Conservation (phyloP, 2,888 invertebrate species). For the Callinectes sapidus region DNA sequence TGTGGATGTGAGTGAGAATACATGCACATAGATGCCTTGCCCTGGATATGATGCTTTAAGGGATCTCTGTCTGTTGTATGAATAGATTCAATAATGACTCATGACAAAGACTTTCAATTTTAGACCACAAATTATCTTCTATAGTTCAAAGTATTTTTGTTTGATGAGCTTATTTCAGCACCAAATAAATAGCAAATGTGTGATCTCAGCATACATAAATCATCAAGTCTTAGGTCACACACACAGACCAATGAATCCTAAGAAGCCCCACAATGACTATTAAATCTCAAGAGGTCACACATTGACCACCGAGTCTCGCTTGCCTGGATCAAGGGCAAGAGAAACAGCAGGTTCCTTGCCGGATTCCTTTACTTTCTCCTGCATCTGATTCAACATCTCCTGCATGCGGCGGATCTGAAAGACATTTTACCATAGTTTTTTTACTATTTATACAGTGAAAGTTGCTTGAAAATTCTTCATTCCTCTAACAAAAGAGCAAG, state of each 20-base stretch:
- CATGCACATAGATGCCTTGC: too few species aligned
- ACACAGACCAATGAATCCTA: slow-evolving; percentile 23
- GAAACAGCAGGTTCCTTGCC: slow-evolving; percentile 61
- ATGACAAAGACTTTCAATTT: too few species aligned
- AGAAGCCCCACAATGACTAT: slow-evolving; percentile 22
- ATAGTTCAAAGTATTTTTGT: too few species aligned
- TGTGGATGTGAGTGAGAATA: too few species aligned
- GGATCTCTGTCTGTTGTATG: too few species aligned
- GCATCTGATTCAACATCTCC: slow-evolving; percentile 97
- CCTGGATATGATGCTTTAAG: too few species aligned
- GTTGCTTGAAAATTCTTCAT: neutral
- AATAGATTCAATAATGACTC: too few species aligned
- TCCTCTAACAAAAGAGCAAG: neutral
- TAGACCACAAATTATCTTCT: too few species aligned
- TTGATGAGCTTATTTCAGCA: too few species aligned
- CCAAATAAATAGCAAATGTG: too few species aligned
- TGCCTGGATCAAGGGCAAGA: slow-evolving; percentile 55
- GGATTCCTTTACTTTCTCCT: slow-evolving; percentile 80
- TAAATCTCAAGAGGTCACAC: slow-evolving; percentile 54
- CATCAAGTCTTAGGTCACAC: neutral
- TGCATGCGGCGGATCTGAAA: slow-evolving; percentile 96
- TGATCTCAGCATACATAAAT: neutral
- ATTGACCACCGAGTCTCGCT: slow-evolving; percentile 72
- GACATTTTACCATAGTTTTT: neutral
- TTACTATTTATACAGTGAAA: neutral